These are phyloP conservation scores for Sycophila sp. DNA, from an alignment of 1,140 invertebrate species.

Conservation along the genomic window DNA sequence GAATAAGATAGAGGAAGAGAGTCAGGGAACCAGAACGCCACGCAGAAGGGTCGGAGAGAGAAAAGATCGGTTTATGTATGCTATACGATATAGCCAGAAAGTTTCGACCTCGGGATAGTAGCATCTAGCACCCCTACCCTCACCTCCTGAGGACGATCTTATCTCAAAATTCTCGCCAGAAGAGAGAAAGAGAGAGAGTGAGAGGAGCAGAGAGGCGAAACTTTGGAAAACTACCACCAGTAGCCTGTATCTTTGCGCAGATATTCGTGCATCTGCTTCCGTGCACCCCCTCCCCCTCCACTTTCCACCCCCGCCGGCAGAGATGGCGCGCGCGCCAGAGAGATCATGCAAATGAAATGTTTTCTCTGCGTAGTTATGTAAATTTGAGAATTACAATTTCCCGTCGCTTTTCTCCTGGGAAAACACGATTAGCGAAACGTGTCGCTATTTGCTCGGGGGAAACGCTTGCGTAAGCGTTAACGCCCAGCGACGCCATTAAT, in stretches of 20 bases:
- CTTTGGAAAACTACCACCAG: conserved; percentile 18
- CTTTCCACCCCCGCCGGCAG: neutral
- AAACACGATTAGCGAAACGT: conserved; percentile 34
- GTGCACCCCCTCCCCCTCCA: neutral
- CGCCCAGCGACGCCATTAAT: neutral
- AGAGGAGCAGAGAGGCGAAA: neutral
- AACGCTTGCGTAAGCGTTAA: conserved; percentile 10
- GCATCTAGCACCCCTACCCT: neutral
- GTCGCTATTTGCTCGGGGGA: neutral
- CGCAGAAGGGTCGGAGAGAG: too few relatives aligned
- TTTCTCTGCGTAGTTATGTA: conserved; percentile 34
- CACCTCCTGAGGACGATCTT: neutral
- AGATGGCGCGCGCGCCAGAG: neutral
- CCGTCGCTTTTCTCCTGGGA: conserved; percentile 7
- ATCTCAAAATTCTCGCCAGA: conserved; percentile 9
- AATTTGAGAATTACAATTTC: conserved; percentile 33
- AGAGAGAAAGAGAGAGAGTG: neutral
- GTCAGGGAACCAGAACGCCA: too few relatives aligned
- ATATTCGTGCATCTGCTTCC: conserved; percentile 32
- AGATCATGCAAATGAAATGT: conserved; percentile 35
- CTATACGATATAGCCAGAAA: conserved; percentile 5
- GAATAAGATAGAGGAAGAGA: neutral
- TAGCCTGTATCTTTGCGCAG: neutral
- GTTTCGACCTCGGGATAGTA: neutral
- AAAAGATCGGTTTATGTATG: conserved; percentile 12